These are phyloP conservation scores for Spermophilus dauricus DNA, from an alignment of 2,113 vertebrate species.

Conservation along the genomic window DNA sequence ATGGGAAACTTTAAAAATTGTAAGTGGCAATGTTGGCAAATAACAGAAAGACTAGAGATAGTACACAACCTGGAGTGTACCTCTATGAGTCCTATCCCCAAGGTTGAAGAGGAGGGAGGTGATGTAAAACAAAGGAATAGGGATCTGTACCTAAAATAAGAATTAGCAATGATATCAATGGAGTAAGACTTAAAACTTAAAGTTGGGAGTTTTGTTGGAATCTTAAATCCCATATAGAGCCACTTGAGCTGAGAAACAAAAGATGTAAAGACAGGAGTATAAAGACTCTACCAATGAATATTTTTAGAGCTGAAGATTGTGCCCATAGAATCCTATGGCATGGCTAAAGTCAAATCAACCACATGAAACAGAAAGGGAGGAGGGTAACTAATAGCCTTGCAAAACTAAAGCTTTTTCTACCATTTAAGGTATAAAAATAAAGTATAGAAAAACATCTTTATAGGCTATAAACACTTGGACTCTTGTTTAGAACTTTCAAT, in stretches of 20 bases:
- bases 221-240: not conserved
- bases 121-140: not conserved
- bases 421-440: not conserved
- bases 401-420: not conserved
- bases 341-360: not conserved
- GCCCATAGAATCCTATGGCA: too few relatives aligned
- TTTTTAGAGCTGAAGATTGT: not conserved
- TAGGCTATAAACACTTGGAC: not conserved
- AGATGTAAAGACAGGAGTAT: not conserved
- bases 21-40: not conserved
- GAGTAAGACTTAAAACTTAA: not conserved
- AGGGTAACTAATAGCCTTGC: not conserved
- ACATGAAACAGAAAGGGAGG: not conserved
- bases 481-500: not conserved
- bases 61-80: not conserved
- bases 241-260: not conserved
- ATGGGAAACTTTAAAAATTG: not conserved
- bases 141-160: not conserved
- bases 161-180: not conserved
- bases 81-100: not conserved
- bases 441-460: not conserved
- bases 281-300: not conserved
- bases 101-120: not conserved
- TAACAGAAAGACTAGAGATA: not conserved
- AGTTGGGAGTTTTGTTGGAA: constrained; percentile 2